A percentile compares a stretch with the other conserved stretches of the same genome.
These are phyloP conservation scores for Microctenopoma lineatum DNA, from an alignment of 2,797 vertebrate genomes.

Conservation along the genomic window DNA sequence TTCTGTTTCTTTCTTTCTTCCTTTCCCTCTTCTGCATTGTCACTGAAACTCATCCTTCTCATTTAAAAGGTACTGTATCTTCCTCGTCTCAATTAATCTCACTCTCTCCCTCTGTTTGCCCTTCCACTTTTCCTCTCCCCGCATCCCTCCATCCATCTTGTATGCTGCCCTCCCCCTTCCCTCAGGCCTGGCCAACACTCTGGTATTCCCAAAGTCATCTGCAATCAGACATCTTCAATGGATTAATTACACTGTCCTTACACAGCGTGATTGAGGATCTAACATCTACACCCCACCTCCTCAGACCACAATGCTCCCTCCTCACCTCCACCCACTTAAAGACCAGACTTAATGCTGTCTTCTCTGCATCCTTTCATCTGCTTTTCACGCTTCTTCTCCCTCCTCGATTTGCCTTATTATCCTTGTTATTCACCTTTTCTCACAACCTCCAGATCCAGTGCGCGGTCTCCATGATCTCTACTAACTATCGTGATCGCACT, in stretches of 20 bases:
- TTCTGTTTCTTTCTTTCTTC: conserved; percentile 9
- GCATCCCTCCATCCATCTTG: conserved; percentile 78
- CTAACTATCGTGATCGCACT: conserved; percentile 78
- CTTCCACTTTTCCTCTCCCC: conserved; percentile 69
- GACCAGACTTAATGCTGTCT: conserved; percentile 45
- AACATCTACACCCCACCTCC: conserved; percentile 71
- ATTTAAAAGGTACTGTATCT: conserved; percentile 81
- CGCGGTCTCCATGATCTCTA: conserved; percentile 76
- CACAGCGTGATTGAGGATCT: conserved; percentile 82
- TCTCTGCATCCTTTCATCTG: conserved; percentile 51
- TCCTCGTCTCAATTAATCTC: conserved; percentile 76
- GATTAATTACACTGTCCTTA: conserved; percentile 85
- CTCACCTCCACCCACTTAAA: conserved; percentile 68
- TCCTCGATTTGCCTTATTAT: conserved; percentile 13
- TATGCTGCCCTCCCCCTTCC: conserved; percentile 59
- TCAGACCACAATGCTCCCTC: conserved; percentile 52
- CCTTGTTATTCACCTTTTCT: conserved; percentile 7
- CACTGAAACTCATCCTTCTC: conserved; percentile 75
- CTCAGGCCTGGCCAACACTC: conserved; percentile 65
- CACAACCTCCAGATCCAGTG: conserved; percentile 32
- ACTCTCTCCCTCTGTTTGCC: conserved; percentile 70
- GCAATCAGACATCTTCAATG: conserved; percentile 87
- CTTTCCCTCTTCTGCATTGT: conserved; percentile 56
- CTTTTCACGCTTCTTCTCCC: conserved; percentile 16
- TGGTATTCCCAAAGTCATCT: conserved; percentile 85